Base-by-base conservation (phyloP, 2,888 invertebrate species). In the Lordiphosa andalusiaca region DNA sequence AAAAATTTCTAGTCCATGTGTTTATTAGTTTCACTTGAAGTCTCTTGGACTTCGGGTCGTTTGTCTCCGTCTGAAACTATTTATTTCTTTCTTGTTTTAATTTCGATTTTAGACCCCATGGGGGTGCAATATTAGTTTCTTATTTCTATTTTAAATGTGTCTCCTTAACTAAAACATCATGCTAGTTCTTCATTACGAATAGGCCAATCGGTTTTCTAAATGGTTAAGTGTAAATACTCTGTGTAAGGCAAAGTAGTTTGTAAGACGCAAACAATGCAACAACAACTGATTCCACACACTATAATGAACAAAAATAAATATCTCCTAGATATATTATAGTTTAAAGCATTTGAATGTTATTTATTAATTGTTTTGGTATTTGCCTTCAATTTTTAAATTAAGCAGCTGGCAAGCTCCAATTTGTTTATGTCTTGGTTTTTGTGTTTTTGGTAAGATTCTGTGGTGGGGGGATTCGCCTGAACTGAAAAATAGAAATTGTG, bases 121-220 rank as follows among this genome's bases (percentile, higher is more conserved):
- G 23, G 37, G 13, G 77, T 77, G 73, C 74, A 73, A 73, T 69
- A 74, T 54, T 57, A 44, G 50, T 58, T 52, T 50, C 37, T 30
- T 23, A 47, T 47, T 25, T 40, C 16, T n/a, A 9, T 30, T 9
- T n/a, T n/a, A n/a, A n/a, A 30, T 30, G 3, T 10, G 9, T 9
- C 30, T 7, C 9, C 30, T 30, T 4, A 30, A 0, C 16, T 16
- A 16, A 30, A 9, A 30, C 7, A n/a, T n/a, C 9, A 7, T 30
- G 30, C 7, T n/a, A 19, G 21, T 46, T 47, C 7, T 35, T 7
- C 19, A 36, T 33, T 9, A 30, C 30, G 30, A 30, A 30, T 30
- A 30, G 30, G 9, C 30, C 30, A 3, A 30, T 30, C 30, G 10
- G 30, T 10, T 30, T 30, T 25, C 2, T 4, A 3, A 3, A 25